Conservation (phyloP, 2,888 invertebrate species). For the Lottia gigantea region DNA sequence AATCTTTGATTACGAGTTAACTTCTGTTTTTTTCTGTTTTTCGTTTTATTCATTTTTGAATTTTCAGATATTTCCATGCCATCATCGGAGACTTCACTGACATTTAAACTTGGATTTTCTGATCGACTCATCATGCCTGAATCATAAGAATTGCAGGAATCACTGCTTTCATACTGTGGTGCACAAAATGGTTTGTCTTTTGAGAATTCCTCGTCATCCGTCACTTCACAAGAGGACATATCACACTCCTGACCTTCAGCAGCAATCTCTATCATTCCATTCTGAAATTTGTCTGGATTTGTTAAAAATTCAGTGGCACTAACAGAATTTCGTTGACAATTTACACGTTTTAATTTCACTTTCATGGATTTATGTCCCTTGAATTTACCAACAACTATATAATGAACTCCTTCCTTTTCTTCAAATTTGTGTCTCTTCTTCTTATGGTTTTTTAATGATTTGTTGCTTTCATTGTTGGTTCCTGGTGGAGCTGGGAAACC, state of each 20-base stretch:
- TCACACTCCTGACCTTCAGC: conserved; percentile 1
- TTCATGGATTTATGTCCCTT: conserved; percentile 54
- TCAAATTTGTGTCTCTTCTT: conserved; percentile 5
- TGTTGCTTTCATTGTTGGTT: conserved; percentile 4
- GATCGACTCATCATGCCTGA: background rate
- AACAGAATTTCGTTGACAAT: conserved; percentile 19
- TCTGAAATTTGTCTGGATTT: conserved; percentile 15
- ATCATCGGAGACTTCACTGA: background rate
- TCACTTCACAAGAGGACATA: conserved; percentile 12
- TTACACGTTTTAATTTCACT: conserved; percentile 46
- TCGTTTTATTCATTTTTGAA: conserved; percentile 17
- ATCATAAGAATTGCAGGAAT: background rate
- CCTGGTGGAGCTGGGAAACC: conserved; percentile 25
- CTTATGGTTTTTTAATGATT: conserved; percentile 11
- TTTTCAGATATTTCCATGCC: conserved; percentile 5
- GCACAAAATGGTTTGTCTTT: background rate
- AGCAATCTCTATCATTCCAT: conserved; percentile 13
- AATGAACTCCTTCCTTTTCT: conserved; percentile 39
- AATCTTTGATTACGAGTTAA: conserved; percentile 47
- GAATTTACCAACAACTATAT: conserved; percentile 53
- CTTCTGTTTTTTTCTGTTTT: conserved; percentile 42
- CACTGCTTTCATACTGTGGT: background rate
- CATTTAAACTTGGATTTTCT: conserved; percentile 6
- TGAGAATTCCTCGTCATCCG: conserved; percentile 12
- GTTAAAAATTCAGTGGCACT: conserved; percentile 27